Base-by-base conservation (phyloP, 2,797 vertebrate species). In the Girardinus metallicus region DNA sequence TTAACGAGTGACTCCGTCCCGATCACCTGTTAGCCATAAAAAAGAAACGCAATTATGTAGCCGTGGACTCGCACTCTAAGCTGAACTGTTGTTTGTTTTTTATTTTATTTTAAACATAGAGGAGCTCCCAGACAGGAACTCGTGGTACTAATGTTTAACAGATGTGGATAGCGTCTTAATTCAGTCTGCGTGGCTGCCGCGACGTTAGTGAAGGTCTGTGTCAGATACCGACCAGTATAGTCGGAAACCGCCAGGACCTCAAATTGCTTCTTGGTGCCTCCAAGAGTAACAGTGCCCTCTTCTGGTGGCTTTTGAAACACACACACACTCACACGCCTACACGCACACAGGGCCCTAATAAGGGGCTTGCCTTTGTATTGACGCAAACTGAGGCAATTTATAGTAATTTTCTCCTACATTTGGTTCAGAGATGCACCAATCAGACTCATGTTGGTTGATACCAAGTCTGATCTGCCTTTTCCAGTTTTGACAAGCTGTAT, bases 1-100 rank as follows among this genome's bases (percentile, higher is more conserved):
- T 95, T 93, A 95, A 94, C 88, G 86, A 85, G 81, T 80, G 83
- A 87, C 44, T 82, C 55, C 74, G 73, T 81, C 47, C 75, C 51
- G 70, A 79, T 85, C 73, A 46, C 68, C 62, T 44, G 82, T 85
- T 46, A 80, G 77, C 86, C 77, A 78, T 74, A 80, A 85, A 62
- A 41, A 13, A 47, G 16, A 55, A 76, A 72, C 18, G 79, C 85
- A 88, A 85, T 70, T 29, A 84, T 89, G 92, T 92, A 93, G 90
- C 92, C 43, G 77, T 39, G 73, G 1, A 74, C 79, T 81, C 51
- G 77, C 79, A 78, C 74, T 18, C 36, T 18, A 66, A 77, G 44
- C 53, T 73, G 80, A 85, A 86, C 83, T 78, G 80, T 23, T 66
- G 47, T 47, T 21, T 23, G 16, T 62, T 76, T 34, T 34, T 66